Evolutionary conservation across 2,113 vertebrate species (phyloP), one percentile per base, ranked within the genome.

Genomic region (Pontoporia blainvillei): DNA sequence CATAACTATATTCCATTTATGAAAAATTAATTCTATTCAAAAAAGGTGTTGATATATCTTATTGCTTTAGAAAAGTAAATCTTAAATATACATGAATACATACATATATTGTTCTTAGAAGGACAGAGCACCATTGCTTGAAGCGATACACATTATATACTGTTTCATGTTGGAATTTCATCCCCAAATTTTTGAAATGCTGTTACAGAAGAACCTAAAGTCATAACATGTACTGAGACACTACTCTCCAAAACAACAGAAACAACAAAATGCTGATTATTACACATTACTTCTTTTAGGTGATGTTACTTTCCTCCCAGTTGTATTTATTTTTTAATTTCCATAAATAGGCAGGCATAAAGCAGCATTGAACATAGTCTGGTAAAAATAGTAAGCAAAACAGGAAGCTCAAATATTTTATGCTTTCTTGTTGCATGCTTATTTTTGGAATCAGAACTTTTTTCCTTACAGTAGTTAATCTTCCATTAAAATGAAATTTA

Each of bases 401-500:
- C 4, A 86, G 34, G 49, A 87, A 36, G 75, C 73, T 87, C 97
- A 93, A 96, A 91, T 95, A 82, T 90, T 96, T 96, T 76, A 86
- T 91, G 97, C 4, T 83, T 78, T 96, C 67, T 97, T 92, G n/a
- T 39, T 57, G 8, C 44, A 61, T 17, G 64, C 79, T 96, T 93
- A 91, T 88, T 86, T 96, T 94, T 62, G 36, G 49, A 88, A 73
- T 82, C 90, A 69, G 46, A 96, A 95, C 21, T 39, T 75, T 95
- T 85, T 96, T 67, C 90, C 92, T 96, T 83, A 83, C 31, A 94
- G 75, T 25, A 91, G 67, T 62, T 96, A 96, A 93, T 92, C 39
- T 27, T n/a, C 76, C n/a, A 86, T 57, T 20, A 97, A 87, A 86
- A 89, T 23, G 6, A 86, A 93, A 81, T 44, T 92, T 44, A 66